Percentiles rank a stretch among this genome's conserved stretches.
Evolutionary conservation across 2,888 invertebrate genomes (phyloP).

Genomic region (Agonopterix alstromeriana): DNA sequence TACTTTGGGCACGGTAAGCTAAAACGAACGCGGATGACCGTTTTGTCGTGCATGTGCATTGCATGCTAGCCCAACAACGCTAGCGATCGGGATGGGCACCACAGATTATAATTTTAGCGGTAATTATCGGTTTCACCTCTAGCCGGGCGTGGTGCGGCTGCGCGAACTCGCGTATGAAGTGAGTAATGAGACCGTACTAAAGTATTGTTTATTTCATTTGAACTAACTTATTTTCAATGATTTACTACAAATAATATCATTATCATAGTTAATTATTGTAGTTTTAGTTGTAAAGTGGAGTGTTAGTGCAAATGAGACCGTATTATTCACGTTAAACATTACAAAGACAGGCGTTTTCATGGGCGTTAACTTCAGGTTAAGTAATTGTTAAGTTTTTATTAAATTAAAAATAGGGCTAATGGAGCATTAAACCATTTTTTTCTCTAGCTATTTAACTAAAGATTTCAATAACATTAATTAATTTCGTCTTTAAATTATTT

Average conservation of each 20-base stretch:
- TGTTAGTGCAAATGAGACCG: conserved; percentile 26
- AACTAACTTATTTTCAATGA: conserved; percentile 36
- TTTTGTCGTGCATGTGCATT: too few relatives aligned
- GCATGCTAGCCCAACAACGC: too few relatives aligned
- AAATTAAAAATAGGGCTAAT: conserved; percentile 56
- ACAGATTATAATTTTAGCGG: conserved; percentile 10
- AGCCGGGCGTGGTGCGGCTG: conserved; percentile 72
- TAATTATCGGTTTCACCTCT: conserved; percentile 27
- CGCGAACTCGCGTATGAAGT: conserved; percentile 62
- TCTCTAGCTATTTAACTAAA: background rate
- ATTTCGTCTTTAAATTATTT: conserved; percentile 5
- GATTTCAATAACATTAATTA: too few relatives aligned
- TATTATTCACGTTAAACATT: conserved; percentile 26
- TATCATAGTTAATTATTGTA: conserved; percentile 6
- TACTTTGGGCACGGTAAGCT: too few relatives aligned
- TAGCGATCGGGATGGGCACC: background rate
- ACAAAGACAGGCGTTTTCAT: conserved; percentile 49
- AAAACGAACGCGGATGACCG: too few relatives aligned
- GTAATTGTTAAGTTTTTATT: conserved; percentile 57
- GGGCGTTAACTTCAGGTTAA: conserved; percentile 72
- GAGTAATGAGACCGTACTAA: conserved; percentile 48
- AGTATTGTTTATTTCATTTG: conserved; percentile 49
- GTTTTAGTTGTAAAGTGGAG: conserved; percentile 17
- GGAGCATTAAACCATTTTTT: conserved; percentile 21
- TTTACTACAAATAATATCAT: conserved; percentile 16